A percentile compares a stretch with the other conserved stretches of the same genome.
Evolutionary conservation across 2,888 invertebrate species (phyloP).

Genomic region (Cylindroiulus punctatus): DNA sequence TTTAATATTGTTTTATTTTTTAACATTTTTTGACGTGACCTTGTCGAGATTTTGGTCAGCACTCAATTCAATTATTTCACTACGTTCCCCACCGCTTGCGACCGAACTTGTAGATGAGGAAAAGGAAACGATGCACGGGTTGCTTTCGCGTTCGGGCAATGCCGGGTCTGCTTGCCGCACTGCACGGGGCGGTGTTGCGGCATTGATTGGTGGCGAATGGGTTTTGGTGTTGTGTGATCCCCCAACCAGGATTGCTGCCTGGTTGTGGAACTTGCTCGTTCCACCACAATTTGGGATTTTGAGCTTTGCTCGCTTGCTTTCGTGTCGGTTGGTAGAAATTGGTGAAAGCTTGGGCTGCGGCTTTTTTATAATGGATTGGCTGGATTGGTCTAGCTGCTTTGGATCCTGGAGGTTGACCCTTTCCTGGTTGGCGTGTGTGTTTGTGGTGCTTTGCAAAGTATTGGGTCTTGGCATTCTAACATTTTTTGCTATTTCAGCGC

Average conservation of each 20-base stretch:
- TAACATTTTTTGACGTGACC: background rate
- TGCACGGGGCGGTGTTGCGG: background rate
- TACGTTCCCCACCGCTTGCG: background rate
- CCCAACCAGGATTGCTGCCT: background rate
- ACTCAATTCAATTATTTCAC: constrained; percentile 38
- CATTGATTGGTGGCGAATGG: background rate
- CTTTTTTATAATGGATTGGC: background rate
- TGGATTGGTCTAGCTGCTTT: background rate
- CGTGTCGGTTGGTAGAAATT: background rate
- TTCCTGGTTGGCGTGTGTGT: background rate
- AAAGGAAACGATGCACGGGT: background rate
- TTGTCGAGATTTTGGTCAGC: background rate
- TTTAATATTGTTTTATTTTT: background rate
- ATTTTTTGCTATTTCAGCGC: background rate
- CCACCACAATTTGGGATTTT: background rate
- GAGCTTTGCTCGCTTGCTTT: background rate
- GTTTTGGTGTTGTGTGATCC: background rate
- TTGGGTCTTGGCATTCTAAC: background rate
- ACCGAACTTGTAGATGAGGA: background rate
- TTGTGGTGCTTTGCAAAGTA: background rate
- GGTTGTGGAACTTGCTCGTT: background rate
- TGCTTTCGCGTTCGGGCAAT: background rate
- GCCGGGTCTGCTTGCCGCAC: background rate
- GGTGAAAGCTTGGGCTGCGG: background rate
- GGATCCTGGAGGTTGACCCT: background rate